Conservation (phyloP, 1,140 invertebrate species). For the Drosophila serrata region DNA sequence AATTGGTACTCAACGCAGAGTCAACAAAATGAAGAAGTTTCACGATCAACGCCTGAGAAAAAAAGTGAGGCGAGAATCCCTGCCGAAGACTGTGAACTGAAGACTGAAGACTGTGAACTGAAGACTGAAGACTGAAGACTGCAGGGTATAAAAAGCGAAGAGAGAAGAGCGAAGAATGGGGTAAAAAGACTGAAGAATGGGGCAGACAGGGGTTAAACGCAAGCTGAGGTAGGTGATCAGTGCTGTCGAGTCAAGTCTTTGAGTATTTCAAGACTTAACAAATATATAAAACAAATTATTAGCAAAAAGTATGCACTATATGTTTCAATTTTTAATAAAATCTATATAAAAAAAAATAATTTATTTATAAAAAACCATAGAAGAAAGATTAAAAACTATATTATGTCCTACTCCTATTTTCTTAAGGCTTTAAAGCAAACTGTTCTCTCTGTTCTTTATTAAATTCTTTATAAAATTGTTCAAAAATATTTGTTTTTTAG, state of each 20-base stretch:
- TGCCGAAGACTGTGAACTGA: neutral
- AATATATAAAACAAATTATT: neutral
- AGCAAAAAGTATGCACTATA: neutral
- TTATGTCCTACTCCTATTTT: neutral
- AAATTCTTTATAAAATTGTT: too few relatives aligned
- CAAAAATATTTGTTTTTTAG: neutral
- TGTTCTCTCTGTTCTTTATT: neutral
- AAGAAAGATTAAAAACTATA: neutral
- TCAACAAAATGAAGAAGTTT: slow-evolving; percentile 75
- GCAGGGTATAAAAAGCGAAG: too few relatives aligned
- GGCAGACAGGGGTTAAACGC: neutral
- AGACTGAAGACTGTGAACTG: slow-evolving; percentile 1
- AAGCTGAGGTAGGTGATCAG: slow-evolving; percentile 38
- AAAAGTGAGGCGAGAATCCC: slow-evolving; percentile 37
- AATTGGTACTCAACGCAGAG: slow-evolving; percentile 76
- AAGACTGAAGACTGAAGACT: too few relatives aligned
- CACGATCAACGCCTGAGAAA: slow-evolving; percentile 62
- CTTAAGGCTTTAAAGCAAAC: too few relatives aligned
- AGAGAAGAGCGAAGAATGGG: too few relatives aligned
- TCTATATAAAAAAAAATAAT: neutral
- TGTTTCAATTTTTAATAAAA: neutral
- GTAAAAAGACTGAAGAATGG: too few relatives aligned
- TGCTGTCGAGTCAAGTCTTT: neutral
- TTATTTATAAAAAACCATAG: fast-evolving
- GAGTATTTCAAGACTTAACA: neutral